Conservation (phyloP, 2,113 vertebrate genomes). For the Chamaea fasciata region DNA sequence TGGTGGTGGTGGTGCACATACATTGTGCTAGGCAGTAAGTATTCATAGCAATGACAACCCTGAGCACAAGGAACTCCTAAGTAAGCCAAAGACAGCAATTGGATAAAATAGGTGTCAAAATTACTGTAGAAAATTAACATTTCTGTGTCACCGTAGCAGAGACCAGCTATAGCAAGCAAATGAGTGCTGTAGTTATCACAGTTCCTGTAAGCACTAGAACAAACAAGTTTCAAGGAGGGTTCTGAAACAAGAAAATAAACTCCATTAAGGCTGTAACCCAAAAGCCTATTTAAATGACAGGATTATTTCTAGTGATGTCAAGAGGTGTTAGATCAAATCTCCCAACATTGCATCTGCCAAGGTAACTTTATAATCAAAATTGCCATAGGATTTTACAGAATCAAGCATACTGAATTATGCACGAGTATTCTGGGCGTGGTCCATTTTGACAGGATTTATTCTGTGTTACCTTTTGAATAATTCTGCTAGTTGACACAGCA, state of each 20-base stretch:
- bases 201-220: neutral
- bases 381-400: neutral
- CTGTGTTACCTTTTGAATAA: neutral
- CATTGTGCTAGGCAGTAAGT: neutral
- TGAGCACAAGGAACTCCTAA: neutral
- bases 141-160: neutral
- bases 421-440: neutral
- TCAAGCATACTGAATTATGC: neutral
- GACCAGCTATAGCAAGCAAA: neutral
- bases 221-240: neutral
- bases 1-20: neutral
- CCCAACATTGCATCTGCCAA: neutral
- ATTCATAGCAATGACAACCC: fast-evolving
- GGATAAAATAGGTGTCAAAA: neutral
- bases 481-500: neutral
- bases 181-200: fast-evolving
- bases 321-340: neutral
- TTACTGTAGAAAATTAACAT: neutral
- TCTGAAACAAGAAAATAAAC: neutral
- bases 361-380: neutral
- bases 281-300: neutral
- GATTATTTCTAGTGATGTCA: neutral
- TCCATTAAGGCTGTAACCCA: neutral
- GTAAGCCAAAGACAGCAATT: neutral
- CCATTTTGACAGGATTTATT: neutral